Percentiles rank a stretch among this genome's conserved stretches.
These are phyloP conservation scores for Periophthalmodon schlosseri DNA, from an alignment of 2,113 vertebrate species.

Conservation along the genomic window DNA sequence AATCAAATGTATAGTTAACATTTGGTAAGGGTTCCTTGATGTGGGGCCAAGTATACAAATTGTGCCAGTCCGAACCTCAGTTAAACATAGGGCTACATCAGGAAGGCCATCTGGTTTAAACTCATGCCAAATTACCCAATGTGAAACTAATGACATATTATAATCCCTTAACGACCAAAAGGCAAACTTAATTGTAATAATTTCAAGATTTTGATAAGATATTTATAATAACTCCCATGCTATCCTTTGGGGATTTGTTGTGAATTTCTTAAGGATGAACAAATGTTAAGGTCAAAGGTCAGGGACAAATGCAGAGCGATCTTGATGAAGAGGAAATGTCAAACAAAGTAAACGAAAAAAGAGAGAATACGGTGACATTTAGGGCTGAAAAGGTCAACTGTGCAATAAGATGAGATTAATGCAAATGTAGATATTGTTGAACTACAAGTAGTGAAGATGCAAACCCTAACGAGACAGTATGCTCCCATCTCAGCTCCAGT, in stretches of 20 bases:
- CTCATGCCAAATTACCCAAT: not conserved
- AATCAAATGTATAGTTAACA: constrained; percentile 4
- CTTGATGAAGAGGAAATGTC: not conserved
- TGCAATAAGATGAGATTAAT: not conserved
- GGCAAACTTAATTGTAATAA: not conserved
- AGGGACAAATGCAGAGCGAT: not conserved
- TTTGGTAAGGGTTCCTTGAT: not conserved
- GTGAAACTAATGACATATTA: not conserved
- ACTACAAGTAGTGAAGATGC: too few species aligned
- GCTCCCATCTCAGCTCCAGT: too few species aligned
- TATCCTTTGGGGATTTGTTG: not conserved
- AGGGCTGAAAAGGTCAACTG: not conserved
- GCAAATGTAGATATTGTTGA: too few species aligned
- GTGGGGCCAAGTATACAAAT: not conserved
- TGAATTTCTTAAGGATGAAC: not conserved
- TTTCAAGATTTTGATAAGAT: not conserved
- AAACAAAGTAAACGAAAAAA: not conserved
- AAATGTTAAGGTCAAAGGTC: not conserved
- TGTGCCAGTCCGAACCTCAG: not conserved
- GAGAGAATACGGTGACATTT: not conserved
- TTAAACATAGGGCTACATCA: not conserved
- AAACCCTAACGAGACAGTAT: too few species aligned
- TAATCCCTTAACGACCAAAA: not conserved
- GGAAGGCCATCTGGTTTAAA: not conserved
- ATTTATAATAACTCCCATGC: not conserved